phyloP scores from a whole-genome alignment of 1,140 invertebrate species.

The Dolichoris vasculosae region DNA sequence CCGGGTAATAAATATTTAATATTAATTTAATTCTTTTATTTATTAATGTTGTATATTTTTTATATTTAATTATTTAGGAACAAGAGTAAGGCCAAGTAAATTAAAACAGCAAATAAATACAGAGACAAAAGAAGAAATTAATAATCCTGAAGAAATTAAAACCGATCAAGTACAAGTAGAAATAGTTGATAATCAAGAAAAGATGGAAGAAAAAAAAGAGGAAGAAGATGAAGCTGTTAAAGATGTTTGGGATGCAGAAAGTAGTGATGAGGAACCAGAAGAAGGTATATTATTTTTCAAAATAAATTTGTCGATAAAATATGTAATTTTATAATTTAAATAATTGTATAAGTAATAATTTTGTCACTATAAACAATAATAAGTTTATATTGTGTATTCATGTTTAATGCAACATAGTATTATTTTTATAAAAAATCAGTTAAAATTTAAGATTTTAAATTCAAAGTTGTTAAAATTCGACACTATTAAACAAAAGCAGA shows the following conservation, averaged over 20 bases:
- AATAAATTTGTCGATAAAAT: not conserved
- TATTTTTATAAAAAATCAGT: no score
- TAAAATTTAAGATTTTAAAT: no score
- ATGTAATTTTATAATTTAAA: not conserved
- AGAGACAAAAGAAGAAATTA: conserved; percentile 72
- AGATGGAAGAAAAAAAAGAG: conserved; percentile 73
- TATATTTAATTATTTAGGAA: conserved; percentile 69
- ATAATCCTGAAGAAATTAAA: conserved; percentile 73
- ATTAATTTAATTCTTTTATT: not conserved
- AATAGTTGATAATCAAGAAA: conserved; percentile 74
- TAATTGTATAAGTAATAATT: no score
- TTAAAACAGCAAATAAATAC: conserved; percentile 70
- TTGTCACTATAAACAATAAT: no score
- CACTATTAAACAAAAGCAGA: no score
- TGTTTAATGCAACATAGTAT: no score
- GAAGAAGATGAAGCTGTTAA: conserved; percentile 82
- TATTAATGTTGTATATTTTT: conserved; percentile 1
- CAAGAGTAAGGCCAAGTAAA: conserved; percentile 84
- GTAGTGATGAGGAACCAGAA: conserved; percentile 80
- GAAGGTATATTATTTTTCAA: conserved; percentile 55
- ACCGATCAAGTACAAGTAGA: conserved; percentile 76
- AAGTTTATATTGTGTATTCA: no score
- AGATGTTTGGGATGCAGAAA: conserved; percentile 89
- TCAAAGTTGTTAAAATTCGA: no score
- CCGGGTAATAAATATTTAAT: conserved; percentile 69